Conservation (phyloP, 1,140 invertebrate genomes). For the Pollicipes pollicipes region DNA sequence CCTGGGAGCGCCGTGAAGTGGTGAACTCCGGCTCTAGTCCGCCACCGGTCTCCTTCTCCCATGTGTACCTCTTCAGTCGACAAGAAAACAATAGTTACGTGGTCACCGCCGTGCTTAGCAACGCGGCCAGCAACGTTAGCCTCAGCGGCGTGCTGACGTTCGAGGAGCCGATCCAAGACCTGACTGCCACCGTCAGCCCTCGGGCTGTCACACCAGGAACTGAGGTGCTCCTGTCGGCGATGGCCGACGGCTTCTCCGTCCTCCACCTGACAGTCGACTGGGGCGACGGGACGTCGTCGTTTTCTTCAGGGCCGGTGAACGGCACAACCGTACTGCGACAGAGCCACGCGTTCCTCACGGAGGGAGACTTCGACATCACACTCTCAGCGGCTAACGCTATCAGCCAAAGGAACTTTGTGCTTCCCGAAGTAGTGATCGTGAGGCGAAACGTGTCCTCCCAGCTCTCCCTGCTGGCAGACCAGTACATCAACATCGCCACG, state of each 20-base stretch:
- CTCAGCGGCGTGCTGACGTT: neutral
- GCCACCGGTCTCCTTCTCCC: neutral
- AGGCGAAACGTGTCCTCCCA: neutral
- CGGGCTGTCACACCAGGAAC: neutral
- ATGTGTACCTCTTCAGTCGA: neutral
- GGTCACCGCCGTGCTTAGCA: neutral
- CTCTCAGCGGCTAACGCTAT: neutral
- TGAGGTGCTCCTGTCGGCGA: neutral
- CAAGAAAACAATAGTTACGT: neutral
- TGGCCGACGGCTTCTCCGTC: neutral
- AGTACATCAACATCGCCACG: neutral
- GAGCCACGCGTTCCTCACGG: neutral
- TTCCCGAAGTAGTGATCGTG: neutral
- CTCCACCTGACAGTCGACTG: neutral
- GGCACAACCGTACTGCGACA: neutral
- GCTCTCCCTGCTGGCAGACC: neutral
- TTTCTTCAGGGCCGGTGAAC: neutral
- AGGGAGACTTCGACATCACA: neutral
- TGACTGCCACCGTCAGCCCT: neutral
- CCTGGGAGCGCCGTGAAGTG: neutral
- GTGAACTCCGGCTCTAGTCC: neutral
- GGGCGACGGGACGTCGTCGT: neutral
- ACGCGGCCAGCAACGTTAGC: slow-evolving; percentile 7
- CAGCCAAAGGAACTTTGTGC: neutral
- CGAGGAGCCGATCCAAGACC: neutral